Conservation (phyloP, 2,113 vertebrate genomes). For the Podarcis muralis region DNA sequence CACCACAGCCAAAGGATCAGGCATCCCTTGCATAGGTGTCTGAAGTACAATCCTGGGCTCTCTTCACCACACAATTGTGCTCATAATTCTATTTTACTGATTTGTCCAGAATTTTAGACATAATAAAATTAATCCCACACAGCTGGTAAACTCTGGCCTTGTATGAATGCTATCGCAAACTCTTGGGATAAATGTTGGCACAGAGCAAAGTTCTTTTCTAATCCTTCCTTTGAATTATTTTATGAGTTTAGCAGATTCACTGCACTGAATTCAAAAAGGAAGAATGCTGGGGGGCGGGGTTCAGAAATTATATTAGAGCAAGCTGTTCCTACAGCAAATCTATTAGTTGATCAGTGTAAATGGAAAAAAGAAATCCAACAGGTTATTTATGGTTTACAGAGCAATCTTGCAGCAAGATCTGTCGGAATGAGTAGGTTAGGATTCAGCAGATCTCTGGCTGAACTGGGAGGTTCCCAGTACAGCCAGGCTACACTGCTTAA, state of each 20-base stretch:
- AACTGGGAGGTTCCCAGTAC: no score
- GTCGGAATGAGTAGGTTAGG: no score
- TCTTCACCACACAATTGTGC: neutral
- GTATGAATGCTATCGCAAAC: neutral
- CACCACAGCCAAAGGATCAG: neutral
- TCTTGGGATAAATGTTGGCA: neutral
- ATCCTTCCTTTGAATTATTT: neutral
- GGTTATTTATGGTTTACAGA: neutral
- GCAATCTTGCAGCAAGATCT: no score
- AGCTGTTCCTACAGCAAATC: conserved; percentile 15
- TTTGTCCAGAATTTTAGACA: neutral
- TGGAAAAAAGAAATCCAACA: conserved; percentile 24
- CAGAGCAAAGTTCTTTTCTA: conserved; percentile 1
- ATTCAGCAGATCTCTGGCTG: no score
- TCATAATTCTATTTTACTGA: neutral
- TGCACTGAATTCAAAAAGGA: neutral
- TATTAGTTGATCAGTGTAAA: conserved; percentile 35
- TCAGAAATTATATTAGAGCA: conserved; percentile 34
- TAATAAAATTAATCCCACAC: neutral
- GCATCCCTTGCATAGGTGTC: neutral
- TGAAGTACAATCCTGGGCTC: no score
- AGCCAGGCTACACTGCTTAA: no score
- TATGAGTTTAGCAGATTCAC: neutral
- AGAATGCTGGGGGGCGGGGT: neutral
- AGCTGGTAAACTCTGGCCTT: neutral